Conservation (phyloP, 2,113 vertebrate species). For the Malurus melanocephalus region DNA sequence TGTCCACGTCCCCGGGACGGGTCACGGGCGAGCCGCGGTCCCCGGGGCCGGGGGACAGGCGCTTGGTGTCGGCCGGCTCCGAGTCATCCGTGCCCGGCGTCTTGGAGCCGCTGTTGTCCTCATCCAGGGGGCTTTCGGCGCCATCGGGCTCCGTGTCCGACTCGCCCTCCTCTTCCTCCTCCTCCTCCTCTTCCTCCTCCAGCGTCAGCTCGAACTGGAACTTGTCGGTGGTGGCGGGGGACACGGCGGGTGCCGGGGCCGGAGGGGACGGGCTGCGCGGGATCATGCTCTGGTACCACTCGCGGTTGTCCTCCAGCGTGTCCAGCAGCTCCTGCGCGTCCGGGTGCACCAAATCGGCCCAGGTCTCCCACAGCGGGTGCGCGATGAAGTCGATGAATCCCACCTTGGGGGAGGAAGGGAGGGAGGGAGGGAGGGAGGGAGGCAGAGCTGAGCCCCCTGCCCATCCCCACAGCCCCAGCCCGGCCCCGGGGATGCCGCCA, state of each 20-base stretch:
- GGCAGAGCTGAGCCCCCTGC: not conserved
- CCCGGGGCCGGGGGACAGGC: not conserved
- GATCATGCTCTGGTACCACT: constrained; percentile 95
- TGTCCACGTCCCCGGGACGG: not conserved
- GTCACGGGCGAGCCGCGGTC: not conserved
- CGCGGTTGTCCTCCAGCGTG: constrained; percentile 89
- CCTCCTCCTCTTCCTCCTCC: constrained; percentile 82
- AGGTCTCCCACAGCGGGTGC: constrained; percentile 92
- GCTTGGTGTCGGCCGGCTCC: not conserved
- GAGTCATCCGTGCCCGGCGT: constrained; percentile 41
- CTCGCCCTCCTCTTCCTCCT: constrained; percentile 64
- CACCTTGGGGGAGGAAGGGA: constrained; percentile 67
- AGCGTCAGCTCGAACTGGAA: constrained; percentile 85
- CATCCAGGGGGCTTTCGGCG: constrained; percentile 69
- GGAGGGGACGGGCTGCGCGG: constrained; percentile 79
- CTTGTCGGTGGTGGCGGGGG: constrained; percentile 61
- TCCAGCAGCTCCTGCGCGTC: constrained; percentile 91
- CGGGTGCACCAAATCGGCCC: constrained; percentile 90
- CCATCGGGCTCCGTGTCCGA: constrained; percentile 65
- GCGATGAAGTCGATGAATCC: constrained; percentile 94
- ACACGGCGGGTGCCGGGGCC: not conserved
- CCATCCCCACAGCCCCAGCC: fast-evolving
- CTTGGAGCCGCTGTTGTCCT: constrained; percentile 70
- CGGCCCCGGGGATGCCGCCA: fast-evolving
- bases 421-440: not conserved